Evolutionary conservation across 2,797 vertebrate species (phyloP).

Genomic region (Etheostoma perlongum): DNA sequence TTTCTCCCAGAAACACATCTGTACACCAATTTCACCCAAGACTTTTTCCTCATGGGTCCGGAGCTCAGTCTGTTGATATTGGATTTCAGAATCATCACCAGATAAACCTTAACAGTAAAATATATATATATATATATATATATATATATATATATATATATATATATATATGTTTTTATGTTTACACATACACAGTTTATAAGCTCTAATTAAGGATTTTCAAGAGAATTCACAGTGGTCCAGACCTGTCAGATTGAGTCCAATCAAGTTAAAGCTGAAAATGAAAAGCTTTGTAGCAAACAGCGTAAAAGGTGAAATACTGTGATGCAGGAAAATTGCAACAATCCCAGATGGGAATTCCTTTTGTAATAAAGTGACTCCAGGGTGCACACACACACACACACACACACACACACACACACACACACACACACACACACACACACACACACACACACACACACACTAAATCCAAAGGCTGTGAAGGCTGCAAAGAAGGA

Average conservation of each 20-base stretch:
- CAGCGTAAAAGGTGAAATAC: background rate
- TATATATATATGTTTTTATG: no score
- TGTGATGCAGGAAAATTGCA: background rate
- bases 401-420: slow-evolving; percentile 10
- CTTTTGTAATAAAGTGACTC: slow-evolving; percentile 9
- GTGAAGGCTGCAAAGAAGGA: slow-evolving; percentile 11
- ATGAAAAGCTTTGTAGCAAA: background rate
- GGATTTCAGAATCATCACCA: background rate
- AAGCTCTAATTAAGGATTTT: background rate
- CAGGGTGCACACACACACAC: background rate
- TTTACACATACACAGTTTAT: background rate
- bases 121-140: no score
- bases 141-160: no score
- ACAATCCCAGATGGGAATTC: slow-evolving; percentile 14
- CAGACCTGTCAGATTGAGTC: background rate
- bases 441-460: slow-evolving; percentile 10
- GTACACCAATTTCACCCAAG: background rate
- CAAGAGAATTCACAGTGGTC: background rate
- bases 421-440: slow-evolving; percentile 13
- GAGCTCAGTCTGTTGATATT: background rate
- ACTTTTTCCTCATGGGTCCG: background rate
- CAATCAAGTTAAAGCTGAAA: background rate
- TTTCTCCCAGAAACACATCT: slow-evolving; percentile 19
- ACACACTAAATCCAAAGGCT: slow-evolving; percentile 6
- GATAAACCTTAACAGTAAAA: background rate